phyloP scores from a whole-genome alignment of 2,113 vertebrate species.

The Gopherus evgoodei region DNA sequence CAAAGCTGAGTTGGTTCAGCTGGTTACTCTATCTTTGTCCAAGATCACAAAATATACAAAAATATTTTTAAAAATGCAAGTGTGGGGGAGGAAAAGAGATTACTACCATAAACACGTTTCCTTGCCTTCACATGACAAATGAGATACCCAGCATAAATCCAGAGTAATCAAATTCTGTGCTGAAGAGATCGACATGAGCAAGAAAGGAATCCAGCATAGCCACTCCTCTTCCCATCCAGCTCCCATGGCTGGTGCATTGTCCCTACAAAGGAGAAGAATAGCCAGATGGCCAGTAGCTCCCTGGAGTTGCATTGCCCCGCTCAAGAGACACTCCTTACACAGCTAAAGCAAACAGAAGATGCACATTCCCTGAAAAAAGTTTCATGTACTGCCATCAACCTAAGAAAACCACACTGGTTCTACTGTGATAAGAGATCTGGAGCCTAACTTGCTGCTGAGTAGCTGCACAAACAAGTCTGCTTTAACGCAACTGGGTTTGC shows the following conservation, averaged over 20 bases:
- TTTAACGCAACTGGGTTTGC: background rate
- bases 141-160: conserved; percentile 54
- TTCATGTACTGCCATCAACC: background rate
- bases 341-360: background rate
- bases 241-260: too few species aligned
- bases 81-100: background rate
- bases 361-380: background rate
- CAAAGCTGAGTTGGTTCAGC: background rate
- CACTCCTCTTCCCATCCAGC: background rate
- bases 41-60: background rate
- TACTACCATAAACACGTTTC: conserved; percentile 62
- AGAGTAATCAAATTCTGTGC: conserved; percentile 2
- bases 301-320: background rate
- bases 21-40: background rate
- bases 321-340: rapidly evolving
- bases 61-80: conserved; percentile 45
- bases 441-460: rapidly evolving
- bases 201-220: conserved; percentile 5
- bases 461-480: background rate
- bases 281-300: too few species aligned
- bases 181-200: conserved; percentile 16
- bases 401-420: background rate
- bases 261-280: background rate
- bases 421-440: rapidly evolving
- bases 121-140: conserved; percentile 51